These are phyloP conservation scores for Drosophila differens DNA, from an alignment of 2,888 invertebrate genomes.

Conservation along the genomic window DNA sequence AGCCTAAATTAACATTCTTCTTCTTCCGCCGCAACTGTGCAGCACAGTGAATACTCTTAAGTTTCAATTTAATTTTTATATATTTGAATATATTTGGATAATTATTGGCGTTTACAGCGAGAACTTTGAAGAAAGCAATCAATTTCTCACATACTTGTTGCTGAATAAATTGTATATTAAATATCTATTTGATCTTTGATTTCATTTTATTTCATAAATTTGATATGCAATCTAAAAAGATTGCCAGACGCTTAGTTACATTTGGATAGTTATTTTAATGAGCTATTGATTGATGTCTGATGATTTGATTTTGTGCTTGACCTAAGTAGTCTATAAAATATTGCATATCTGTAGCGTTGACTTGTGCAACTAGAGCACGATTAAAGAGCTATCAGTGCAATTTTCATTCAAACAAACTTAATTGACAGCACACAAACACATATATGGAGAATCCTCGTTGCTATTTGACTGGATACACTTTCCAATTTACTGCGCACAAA, in stretches of 20 bases:
- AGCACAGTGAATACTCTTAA: constrained; percentile 1
- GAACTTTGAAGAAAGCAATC: background rate
- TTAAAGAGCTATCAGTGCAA: background rate
- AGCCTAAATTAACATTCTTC: constrained; percentile 14
- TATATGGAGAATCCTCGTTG: background rate
- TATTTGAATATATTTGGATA: background rate
- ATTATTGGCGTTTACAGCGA: background rate
- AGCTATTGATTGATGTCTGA: background rate
- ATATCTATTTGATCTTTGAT: background rate
- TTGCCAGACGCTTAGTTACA: too few relatives aligned
- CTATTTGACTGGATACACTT: constrained; percentile 19
- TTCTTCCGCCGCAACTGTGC: background rate
- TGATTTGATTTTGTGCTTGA: background rate
- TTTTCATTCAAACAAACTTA: constrained; percentile 36
- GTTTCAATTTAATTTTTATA: background rate
- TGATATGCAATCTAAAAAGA: too few relatives aligned
- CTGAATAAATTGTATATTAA: too few relatives aligned
- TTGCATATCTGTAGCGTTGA: constrained; percentile 13
- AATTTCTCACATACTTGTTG: background rate
- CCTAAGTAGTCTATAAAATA: background rate
- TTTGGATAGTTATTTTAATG: background rate
- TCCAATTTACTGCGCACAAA: constrained; percentile 52
- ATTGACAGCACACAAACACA: constrained; percentile 12
- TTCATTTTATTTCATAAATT: background rate
- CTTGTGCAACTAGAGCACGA: background rate